Evolutionary conservation across 2,797 vertebrate species (phyloP).

Genomic region (Myotis myotis): DNA sequence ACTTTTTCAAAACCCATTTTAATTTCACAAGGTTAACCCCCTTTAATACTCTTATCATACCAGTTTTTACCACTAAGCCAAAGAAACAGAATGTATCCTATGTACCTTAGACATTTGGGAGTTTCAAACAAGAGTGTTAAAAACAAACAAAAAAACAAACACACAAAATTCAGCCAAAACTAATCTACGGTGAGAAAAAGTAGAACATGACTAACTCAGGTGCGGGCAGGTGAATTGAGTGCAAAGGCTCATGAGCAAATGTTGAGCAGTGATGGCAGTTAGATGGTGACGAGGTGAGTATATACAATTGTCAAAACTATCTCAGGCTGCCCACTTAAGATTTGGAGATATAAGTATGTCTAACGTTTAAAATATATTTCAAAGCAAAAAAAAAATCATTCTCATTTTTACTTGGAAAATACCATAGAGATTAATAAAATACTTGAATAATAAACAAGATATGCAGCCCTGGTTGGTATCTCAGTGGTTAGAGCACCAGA

Average conservation of each 20-base stretch:
- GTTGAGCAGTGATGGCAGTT: background rate
- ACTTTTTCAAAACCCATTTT: background rate
- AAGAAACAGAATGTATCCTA: background rate
- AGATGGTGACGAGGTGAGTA: background rate
- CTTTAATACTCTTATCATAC: background rate
- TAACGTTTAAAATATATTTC: background rate
- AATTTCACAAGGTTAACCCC: conserved; percentile 4
- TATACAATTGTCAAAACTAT: background rate
- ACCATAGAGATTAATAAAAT: background rate
- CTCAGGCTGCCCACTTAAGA: background rate
- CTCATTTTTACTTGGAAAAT: background rate
- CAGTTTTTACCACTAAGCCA: conserved; percentile 30
- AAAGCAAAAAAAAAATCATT: background rate
- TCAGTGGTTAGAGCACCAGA: too few species aligned
- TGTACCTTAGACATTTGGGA: conserved; percentile 11
- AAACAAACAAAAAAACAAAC: background rate
- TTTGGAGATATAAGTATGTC: background rate
- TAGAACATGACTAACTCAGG: background rate
- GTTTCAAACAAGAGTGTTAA: background rate
- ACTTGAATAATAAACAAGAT: background rate
- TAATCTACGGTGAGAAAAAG: background rate
- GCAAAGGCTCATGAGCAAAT: background rate
- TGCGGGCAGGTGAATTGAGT: background rate
- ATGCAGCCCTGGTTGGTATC: background rate
- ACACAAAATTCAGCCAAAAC: background rate